Evolutionary conservation across 2,797 vertebrate species (phyloP), one percentile per base, ranked within the genome.

Genomic region (Siniperca undulata): DNA sequence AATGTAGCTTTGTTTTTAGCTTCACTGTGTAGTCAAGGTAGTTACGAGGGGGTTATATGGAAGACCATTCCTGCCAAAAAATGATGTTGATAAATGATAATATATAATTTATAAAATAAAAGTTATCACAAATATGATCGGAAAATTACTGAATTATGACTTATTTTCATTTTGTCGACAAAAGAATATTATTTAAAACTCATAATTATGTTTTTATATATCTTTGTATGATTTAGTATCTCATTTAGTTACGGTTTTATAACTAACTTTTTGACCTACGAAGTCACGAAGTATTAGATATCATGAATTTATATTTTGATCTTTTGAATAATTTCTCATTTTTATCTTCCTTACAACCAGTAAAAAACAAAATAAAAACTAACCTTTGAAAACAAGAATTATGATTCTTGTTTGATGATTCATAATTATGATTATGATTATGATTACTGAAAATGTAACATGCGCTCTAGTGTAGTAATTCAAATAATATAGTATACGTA

Each of bases 201-300:
- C n/a, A 9, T 22, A 11, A 13, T n/a, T n/a, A 53, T 53, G 1
- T 20, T 67, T 19, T 36, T 30, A 5, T 30, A 17, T 59, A 19
- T 30, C 3, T 34, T 59, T 59, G 1, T 13, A 46, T 27, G 19
- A 30, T 34, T 46, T 30, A 40, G 36, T 27, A 5, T 34, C 24
- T 52, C 3, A 34, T 68, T 40, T 13, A 27, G 6, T 58, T 58
- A 30, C 17, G 55, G 16, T 42, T 55, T 22, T 36, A 52, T 8
- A 50, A 34, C 14, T 48, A 61, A 24, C 9, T 61, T 48, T 22
- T 60, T 22, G 14, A 24, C 17, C 24, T 14, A 53, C 3, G 19
- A 62, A 36, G 22, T 44, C 22, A 60, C 27, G n/a, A 36, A 14
- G 6, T 0, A 48, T 97, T 96, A 34, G n/a, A 40, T 48, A 16